phyloP scores from a whole-genome alignment of 2,888 invertebrate species.

The Terebella lapidaria region DNA sequence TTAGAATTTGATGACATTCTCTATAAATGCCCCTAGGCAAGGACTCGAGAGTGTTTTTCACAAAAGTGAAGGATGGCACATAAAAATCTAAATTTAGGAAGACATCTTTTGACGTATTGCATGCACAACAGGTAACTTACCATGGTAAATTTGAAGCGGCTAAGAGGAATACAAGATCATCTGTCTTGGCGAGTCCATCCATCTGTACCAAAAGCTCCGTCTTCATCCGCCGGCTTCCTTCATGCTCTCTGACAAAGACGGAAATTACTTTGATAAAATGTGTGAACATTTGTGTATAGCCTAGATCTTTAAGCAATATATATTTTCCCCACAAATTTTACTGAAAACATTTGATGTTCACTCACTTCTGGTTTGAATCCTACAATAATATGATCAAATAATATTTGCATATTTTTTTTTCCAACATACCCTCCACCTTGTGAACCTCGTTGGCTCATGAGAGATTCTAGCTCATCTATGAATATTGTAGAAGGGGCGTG shows the following conservation, averaged over 20 bases:
- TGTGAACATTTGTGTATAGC: neutral
- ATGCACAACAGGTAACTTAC: too few species aligned
- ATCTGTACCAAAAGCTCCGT: conserved; percentile 82
- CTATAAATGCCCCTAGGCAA: too few species aligned
- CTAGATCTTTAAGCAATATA: neutral
- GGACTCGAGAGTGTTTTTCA: too few species aligned
- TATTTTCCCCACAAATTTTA: neutral
- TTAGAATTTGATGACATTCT: too few species aligned
- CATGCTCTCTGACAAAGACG: conserved; percentile 73
- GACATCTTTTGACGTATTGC: too few species aligned
- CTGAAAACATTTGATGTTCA: too few species aligned
- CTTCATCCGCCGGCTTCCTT: conserved; percentile 80
- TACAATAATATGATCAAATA: too few species aligned
- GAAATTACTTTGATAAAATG: neutral
- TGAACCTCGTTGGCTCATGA: conserved; percentile 63
- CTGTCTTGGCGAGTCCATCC: conserved; percentile 68
- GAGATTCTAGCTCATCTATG: conserved; percentile 85
- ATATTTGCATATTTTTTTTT: too few species aligned
- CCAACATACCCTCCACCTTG: conserved; percentile 24
- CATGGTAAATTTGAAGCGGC: conserved; percentile 91
- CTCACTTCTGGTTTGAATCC: too few species aligned
- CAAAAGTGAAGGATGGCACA: too few species aligned
- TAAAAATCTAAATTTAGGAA: too few species aligned
- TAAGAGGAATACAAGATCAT: conserved; percentile 69
- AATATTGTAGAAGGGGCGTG: conserved; percentile 87